A percentile compares a stretch with the other conserved stretches of the same genome.
Evolutionary conservation across 1,140 invertebrate genomes (phyloP).

Genomic region (Augochlora pura): DNA sequence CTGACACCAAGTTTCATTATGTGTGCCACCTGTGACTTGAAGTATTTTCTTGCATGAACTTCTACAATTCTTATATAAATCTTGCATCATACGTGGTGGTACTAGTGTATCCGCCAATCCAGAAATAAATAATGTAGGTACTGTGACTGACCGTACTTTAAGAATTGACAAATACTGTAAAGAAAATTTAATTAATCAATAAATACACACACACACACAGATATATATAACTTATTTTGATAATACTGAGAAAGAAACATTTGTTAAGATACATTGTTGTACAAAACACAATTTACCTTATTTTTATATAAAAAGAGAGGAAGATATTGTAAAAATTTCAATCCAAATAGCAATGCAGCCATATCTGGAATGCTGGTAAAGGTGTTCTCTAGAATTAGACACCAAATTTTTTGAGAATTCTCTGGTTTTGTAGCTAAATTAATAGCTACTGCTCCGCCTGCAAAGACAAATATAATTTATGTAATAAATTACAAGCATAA

Average conservation of each 20-base stretch:
- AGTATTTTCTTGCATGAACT: conserved; percentile 87
- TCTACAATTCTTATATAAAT: conserved; percentile 86
- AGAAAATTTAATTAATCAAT: conserved; percentile 12
- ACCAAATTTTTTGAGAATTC: conserved; percentile 89
- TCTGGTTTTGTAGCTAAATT: conserved; percentile 89
- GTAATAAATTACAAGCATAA: not conserved
- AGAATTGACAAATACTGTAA: conserved; percentile 86
- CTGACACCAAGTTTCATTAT: conserved; percentile 93
- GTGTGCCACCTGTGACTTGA: conserved; percentile 87
- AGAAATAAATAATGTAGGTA: conserved; percentile 90
- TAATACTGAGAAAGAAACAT: not conserved
- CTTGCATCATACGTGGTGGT: conserved; percentile 91
- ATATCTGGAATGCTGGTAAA: conserved; percentile 97
- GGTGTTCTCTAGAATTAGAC: conserved; percentile 95
- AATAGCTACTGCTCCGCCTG: conserved; percentile 92
- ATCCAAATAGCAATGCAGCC: conserved; percentile 88
- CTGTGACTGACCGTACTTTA: conserved; percentile 85
- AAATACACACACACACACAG: too few relatives aligned
- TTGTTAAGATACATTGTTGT: not conserved
- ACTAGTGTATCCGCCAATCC: conserved; percentile 92
- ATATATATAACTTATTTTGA: not conserved
- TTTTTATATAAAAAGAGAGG: conserved; percentile 91
- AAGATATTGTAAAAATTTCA: conserved; percentile 86
- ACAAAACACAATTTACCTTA: conserved; percentile 82
- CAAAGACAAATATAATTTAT: conserved; percentile 27